Evolutionary conservation across 1,140 invertebrate genomes (phyloP).

Genomic region (Anastatus disparis): DNA sequence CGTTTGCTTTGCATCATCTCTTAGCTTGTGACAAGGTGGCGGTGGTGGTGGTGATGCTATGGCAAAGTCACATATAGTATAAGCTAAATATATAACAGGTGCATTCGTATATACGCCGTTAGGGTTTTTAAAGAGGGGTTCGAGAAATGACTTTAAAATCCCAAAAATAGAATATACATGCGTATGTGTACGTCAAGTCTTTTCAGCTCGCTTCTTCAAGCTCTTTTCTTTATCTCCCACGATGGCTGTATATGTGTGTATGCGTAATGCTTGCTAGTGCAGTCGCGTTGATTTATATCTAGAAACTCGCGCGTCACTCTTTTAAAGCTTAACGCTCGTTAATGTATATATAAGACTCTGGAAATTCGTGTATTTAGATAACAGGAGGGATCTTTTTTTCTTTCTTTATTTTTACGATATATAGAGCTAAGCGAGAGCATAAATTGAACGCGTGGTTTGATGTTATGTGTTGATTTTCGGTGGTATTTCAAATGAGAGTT

Average conservation of each 20-base stretch:
- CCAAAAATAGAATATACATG: neutral
- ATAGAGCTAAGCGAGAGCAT: neutral
- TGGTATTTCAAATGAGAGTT: too few relatives aligned
- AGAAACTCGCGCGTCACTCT: constrained; percentile 8
- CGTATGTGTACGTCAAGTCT: too few relatives aligned
- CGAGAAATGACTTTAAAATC: too few relatives aligned
- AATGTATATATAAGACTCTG: neutral
- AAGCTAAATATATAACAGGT: constrained; percentile 55
- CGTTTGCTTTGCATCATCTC: too few relatives aligned
- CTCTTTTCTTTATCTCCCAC: constrained; percentile 50
- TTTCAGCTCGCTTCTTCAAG: neutral
- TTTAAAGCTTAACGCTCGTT: constrained; percentile 13
- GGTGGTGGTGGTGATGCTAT: too few relatives aligned
- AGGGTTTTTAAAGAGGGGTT: too few relatives aligned
- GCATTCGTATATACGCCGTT: constrained; percentile 15
- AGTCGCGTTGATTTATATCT: constrained; percentile 24
- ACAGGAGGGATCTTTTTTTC: constrained; percentile 35
- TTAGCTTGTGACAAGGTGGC: constrained; percentile 50
- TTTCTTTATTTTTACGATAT: too few relatives aligned
- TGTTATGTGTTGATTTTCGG: constrained; percentile 20
- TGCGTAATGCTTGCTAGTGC: too few relatives aligned
- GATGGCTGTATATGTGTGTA: constrained; percentile 38
- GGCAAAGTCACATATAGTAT: too few relatives aligned
- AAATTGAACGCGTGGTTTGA: constrained; percentile 6
- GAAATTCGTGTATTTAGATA: constrained; percentile 31